Percentiles rank a stretch among this genome's conserved stretches.
These are phyloP conservation scores for Acanthopagrus latus DNA, from an alignment of 2,797 vertebrate genomes.

Conservation along the genomic window DNA sequence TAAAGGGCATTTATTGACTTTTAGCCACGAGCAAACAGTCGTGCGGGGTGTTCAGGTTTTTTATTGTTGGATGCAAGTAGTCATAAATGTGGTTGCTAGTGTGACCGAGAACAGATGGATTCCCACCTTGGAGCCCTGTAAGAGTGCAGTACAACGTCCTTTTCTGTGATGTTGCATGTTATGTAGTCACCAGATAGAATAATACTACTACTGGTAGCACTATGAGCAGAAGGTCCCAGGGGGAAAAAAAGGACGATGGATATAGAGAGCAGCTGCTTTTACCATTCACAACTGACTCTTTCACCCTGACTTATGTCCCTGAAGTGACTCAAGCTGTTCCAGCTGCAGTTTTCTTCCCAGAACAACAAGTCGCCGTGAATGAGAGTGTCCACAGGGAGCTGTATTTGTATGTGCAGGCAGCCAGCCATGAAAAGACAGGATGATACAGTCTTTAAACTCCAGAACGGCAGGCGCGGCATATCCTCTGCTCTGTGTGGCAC, in stretches of 20 bases:
- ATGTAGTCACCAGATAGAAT: slow-evolving; percentile 13
- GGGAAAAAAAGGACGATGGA: slow-evolving; percentile 2
- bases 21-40: slow-evolving; percentile 66
- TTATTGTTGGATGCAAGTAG: slow-evolving; percentile 69
- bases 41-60: slow-evolving; percentile 64
- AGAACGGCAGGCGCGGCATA: slow-evolving; percentile 53
- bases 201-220: background rate
- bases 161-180: slow-evolving; percentile 41
- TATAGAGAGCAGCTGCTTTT: slow-evolving; percentile 33
- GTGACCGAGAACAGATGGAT: slow-evolving; percentile 59
- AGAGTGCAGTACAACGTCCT: slow-evolving; percentile 21
- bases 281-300: slow-evolving; percentile 45
- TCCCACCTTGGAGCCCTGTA: slow-evolving; percentile 29
- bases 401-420: slow-evolving; percentile 73
- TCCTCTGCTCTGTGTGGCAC: slow-evolving; percentile 30
- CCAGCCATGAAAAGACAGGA: slow-evolving; percentile 78
- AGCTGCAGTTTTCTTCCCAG: slow-evolving; percentile 53
- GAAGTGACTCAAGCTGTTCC: slow-evolving; percentile 64
- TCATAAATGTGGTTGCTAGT: slow-evolving; percentile 73
- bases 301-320: slow-evolving; percentile 46
- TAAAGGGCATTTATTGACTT: slow-evolving; percentile 68
- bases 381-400: slow-evolving; percentile 54
- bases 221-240: background rate
- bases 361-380: slow-evolving; percentile 53
- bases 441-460: slow-evolving; percentile 72